Evolutionary conservation across 2,113 vertebrate genomes (phyloP).

Genomic region (Dicaeum eximium): DNA sequence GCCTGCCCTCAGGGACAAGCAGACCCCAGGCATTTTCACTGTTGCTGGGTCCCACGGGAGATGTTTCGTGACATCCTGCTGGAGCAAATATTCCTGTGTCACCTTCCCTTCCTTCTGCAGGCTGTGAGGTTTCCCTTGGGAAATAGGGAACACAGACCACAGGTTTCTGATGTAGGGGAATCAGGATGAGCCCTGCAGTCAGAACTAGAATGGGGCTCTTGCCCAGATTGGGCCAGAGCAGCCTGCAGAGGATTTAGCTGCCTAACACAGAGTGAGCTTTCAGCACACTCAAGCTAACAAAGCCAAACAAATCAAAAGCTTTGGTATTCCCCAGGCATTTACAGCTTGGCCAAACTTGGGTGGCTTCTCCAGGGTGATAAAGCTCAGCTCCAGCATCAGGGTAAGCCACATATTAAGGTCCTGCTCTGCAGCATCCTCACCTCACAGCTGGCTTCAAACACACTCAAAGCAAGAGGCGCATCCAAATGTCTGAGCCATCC

Average conservation of each 20-base stretch:
- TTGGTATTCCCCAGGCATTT: neutral
- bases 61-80: neutral
- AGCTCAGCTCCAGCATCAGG: neutral
- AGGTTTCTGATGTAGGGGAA: neutral
- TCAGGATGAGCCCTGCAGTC: neutral
- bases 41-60: neutral
- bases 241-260: neutral
- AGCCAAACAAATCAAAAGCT: neutral
- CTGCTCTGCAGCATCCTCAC: neutral
- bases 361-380: neutral
- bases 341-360: neutral
- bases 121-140: neutral
- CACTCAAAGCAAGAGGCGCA: neutral
- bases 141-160: neutral
- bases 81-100: neutral
- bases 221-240: neutral
- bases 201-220: neutral
- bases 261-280: neutral
- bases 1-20: neutral
- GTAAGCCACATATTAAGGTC: neutral
- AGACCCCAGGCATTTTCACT: neutral
- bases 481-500: neutral
- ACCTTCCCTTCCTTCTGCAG: neutral
- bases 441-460: neutral
- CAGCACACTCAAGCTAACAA: neutral